Evolutionary conservation across 2,113 vertebrate genomes (phyloP), one percentile per base, ranked within the genome.

Genomic region (Grammomys dolichurus): DNA sequence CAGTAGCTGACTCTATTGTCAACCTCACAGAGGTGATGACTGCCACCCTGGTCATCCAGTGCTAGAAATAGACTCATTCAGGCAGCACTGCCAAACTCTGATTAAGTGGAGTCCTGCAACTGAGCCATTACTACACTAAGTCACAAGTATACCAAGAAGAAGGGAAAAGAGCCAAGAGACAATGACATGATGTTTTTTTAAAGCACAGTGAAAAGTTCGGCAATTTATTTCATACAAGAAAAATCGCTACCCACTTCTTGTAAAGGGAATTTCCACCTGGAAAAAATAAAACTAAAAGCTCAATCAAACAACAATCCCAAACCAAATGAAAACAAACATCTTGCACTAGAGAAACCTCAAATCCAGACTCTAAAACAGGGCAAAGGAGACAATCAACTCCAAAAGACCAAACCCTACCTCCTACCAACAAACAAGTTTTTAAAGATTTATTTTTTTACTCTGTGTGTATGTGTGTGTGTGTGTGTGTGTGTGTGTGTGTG

Each of bases 221-320:
- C 65, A 56, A 92, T 90, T 28, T 63, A 65, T 2, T 93, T 90
- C 26, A 78, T n/a, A 28, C 33, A 9, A 93, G 56, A 36, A 87
- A 91, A 93, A 56, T 16, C 31, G 77, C n/a, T 20, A 91, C 26
- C 26, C 8, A 3, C 36, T 69, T 93, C 56, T 85, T 91, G 28
- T 87, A 89, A 75, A 95, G 24, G 17, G 20, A 89, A 89, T 67
- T 81, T 54, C 56, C 14, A 72, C 93, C 13, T 63, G 73, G 17
- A 60, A 75, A 80, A 80, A 80, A 54, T 13, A 22, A 75, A 92
- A 46, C 1, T 2, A 48, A 60, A 70, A 86, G 8, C 28, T 51
- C 11, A 77, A 76, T 86, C 85, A 90, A 94, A 70, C 54, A 76
- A 22, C 36, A 96, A 16, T 90, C 78, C 36, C 31, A 43, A 91